Percentiles rank a stretch among this genome's conserved stretches.
These are phyloP conservation scores for Achlya flavicornis DNA, from an alignment of 2,888 invertebrate genomes.

Conservation along the genomic window DNA sequence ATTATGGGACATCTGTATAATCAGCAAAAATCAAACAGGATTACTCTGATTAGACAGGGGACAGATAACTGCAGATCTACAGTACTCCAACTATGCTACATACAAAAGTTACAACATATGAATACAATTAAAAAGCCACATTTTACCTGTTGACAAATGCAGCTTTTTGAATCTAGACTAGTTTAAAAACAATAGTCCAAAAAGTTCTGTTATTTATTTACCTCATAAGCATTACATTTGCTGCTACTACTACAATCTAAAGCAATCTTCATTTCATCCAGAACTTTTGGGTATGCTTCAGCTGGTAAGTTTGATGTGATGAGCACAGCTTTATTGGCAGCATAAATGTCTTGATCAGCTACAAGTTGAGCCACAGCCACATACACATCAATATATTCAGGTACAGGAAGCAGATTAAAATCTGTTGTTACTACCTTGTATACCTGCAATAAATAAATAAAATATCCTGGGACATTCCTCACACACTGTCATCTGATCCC, in stretches of 20 bases:
- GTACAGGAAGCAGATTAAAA: conserved; percentile 62
- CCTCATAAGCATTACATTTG: conserved; percentile 88
- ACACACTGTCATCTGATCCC: too few relatives aligned
- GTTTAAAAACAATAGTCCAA: too few relatives aligned
- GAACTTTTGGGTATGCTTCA: conserved; percentile 81
- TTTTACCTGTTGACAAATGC: too few relatives aligned
- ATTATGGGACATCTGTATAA: too few relatives aligned
- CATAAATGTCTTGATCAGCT: conserved; percentile 82
- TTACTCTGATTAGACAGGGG: too few relatives aligned
- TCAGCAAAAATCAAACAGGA: too few relatives aligned
- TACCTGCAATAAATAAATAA: conserved; percentile 59
- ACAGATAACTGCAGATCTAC: too few relatives aligned
- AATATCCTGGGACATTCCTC: too few relatives aligned
- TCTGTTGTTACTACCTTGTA: conserved; percentile 57
- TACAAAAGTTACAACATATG: too few relatives aligned
- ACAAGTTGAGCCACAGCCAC: conserved; percentile 83
- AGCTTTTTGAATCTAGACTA: too few relatives aligned
- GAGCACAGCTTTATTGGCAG: conserved; percentile 84
- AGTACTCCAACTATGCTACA: too few relatives aligned
- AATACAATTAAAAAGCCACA: too few relatives aligned
- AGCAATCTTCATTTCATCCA: conserved; percentile 83
- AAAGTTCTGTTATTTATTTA: conserved; percentile 44
- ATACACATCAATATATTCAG: conserved; percentile 79
- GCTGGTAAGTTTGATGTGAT: conserved; percentile 79
- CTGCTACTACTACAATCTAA: conserved; percentile 83